These are phyloP conservation scores for Limenitis arthemis DNA, from an alignment of 2,888 invertebrate genomes.

Conservation along the genomic window DNA sequence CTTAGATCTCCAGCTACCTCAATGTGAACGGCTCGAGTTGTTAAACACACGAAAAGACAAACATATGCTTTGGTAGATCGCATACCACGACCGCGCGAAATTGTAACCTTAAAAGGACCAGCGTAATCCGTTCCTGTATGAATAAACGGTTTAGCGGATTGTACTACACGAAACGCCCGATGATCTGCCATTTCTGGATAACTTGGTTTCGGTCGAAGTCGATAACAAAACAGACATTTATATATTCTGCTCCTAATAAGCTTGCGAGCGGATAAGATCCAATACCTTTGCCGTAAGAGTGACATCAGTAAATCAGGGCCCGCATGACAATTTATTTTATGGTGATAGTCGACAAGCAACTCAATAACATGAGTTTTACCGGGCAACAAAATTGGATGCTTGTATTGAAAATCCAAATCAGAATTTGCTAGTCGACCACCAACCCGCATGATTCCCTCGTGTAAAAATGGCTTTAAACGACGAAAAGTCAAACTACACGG, in stretches of 20 bases:
- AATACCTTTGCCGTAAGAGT: background rate
- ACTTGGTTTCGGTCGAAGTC: background rate
- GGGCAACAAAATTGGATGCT: background rate
- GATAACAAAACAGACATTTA: background rate
- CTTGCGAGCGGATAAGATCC: background rate
- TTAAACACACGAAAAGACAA: constrained; percentile 8
- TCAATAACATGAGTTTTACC: background rate
- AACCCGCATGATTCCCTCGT: background rate
- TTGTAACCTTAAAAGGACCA: constrained; percentile 2
- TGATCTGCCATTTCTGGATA: background rate
- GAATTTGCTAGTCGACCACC: background rate
- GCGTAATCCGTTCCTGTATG: constrained; percentile 11
- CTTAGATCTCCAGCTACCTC: constrained; percentile 5
- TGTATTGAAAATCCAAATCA: background rate
- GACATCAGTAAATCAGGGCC: background rate
- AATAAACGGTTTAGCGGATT: constrained; percentile 4
- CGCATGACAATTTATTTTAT: background rate
- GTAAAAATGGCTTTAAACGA: too few species aligned
- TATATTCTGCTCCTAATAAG: background rate
- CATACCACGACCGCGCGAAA: background rate
- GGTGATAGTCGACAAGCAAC: background rate
- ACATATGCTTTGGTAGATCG: constrained; percentile 1
- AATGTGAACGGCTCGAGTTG: constrained; percentile 9
- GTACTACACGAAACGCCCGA: background rate
- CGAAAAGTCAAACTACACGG: too few species aligned